Percentiles rank a stretch among this genome's conserved stretches.
Conservation (phyloP, 2,888 invertebrate genomes). For the Lumbricus terrestris region DNA sequence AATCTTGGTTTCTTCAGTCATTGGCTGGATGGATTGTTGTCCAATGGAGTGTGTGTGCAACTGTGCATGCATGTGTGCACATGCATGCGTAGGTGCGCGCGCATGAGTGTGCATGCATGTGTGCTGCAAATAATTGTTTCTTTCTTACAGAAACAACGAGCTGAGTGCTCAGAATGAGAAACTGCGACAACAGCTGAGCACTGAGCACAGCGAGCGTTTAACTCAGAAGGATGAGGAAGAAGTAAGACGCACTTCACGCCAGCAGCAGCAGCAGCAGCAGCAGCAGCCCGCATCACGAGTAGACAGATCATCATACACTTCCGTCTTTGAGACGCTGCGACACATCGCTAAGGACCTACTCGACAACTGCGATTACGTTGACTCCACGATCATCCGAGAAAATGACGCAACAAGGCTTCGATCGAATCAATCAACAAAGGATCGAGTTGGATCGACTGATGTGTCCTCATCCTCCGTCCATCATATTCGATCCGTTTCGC, state of each 20-base stretch:
- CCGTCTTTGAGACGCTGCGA: slow-evolving; percentile 78
- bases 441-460: slow-evolving; percentile 42
- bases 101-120: neutral
- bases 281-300: slow-evolving; percentile 11
- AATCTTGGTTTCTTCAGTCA: neutral
- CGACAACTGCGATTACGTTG: slow-evolving; percentile 45
- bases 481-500: slow-evolving; percentile 32
- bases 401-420: neutral
- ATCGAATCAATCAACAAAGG: slow-evolving; percentile 30
- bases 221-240: slow-evolving; percentile 9
- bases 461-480: slow-evolving; percentile 23
- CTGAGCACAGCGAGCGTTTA: slow-evolving; percentile 49
- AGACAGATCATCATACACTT: slow-evolving; percentile 67
- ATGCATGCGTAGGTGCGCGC: too few species aligned
- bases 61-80: too few species aligned
- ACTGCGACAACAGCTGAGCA: slow-evolving; percentile 57
- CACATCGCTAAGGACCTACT: slow-evolving; percentile 90
- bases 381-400: neutral
- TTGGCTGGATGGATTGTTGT: neutral
- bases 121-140: neutral
- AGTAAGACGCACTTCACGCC: neutral
- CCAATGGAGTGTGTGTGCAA: too few species aligned
- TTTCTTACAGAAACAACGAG: slow-evolving; percentile 51
- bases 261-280: too few species aligned
- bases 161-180: slow-evolving; percentile 57